Conservation (phyloP, 2,888 invertebrate genomes). For the Drosophila subsilvestris region DNA sequence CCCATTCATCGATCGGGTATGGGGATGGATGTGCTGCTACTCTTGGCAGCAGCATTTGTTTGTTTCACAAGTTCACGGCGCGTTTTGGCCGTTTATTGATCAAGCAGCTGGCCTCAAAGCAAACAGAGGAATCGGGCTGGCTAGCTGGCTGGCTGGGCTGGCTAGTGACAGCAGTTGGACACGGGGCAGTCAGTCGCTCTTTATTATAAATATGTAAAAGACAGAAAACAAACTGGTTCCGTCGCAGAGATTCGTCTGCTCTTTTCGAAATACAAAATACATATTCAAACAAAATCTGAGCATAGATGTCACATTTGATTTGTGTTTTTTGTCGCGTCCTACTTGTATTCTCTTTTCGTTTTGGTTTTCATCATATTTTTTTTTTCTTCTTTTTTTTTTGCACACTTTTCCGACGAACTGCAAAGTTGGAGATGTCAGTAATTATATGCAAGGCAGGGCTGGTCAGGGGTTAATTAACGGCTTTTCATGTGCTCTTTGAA, state of each 20-base stretch:
- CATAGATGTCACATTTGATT: slow-evolving; percentile 29
- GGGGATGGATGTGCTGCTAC: no score
- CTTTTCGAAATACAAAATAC: slow-evolving; percentile 5
- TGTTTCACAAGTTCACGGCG: slow-evolving; percentile 45
- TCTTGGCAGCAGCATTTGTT: no score
- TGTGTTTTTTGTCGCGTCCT: slow-evolving; percentile 24
- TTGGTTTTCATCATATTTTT: slow-evolving; percentile 15
- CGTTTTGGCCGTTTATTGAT: slow-evolving; percentile 44
- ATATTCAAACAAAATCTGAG: slow-evolving; percentile 39
- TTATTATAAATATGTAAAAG: slow-evolving; percentile 44
- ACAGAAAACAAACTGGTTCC: slow-evolving; percentile 59
- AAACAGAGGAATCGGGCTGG: slow-evolving; percentile 33
- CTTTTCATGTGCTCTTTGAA: slow-evolving; percentile 58
- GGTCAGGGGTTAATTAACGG: slow-evolving; percentile 51
- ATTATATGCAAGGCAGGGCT: slow-evolving; percentile 17
- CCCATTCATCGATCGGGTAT: slow-evolving; percentile 16
- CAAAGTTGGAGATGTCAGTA: neutral
- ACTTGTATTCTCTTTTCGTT: slow-evolving; percentile 14
- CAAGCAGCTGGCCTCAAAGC: slow-evolving; percentile 6
- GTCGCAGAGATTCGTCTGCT: slow-evolving; percentile 36
- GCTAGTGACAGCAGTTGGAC: neutral
- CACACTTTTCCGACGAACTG: slow-evolving; percentile 16
- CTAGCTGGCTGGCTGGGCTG: neutral
- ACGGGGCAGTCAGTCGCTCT: slow-evolving; percentile 10
- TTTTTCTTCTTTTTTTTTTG: slow-evolving; percentile 6